Evolutionary conservation across 2,113 vertebrate species (phyloP).

Genomic region (Gallinago undulata): DNA sequence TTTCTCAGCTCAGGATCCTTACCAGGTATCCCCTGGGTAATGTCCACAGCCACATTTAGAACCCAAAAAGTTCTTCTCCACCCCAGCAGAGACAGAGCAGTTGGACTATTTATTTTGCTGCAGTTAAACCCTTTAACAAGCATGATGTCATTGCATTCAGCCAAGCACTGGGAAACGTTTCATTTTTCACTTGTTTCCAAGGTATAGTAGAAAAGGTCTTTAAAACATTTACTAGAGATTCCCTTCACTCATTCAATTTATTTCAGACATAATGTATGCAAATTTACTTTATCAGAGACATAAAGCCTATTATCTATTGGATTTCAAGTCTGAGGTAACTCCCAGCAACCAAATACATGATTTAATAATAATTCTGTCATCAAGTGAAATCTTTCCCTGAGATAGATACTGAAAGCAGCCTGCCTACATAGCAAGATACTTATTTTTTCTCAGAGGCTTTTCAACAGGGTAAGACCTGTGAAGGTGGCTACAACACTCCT

Average conservation of each 20-base stretch:
- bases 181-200: background rate
- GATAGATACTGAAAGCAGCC: conserved; percentile 31
- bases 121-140: background rate
- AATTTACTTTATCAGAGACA: conserved; percentile 11
- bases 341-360: conserved; percentile 43
- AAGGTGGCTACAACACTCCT: background rate
- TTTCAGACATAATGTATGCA: conserved; percentile 14
- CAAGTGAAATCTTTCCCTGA: conserved; percentile 13
- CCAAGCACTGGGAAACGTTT: background rate
- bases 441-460: conserved; percentile 7
- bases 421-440: conserved; percentile 25
- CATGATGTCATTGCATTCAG: background rate
- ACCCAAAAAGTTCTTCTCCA: background rate
- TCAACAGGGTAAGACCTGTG: background rate
- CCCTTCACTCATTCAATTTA: background rate
- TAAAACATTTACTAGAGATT: background rate
- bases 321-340: conserved; percentile 48
- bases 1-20: background rate
- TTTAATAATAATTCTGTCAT: conserved; percentile 63
- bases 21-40: background rate
- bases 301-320: conserved; percentile 14
- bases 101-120: background rate
- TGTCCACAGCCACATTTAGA: background rate
- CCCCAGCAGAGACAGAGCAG: background rate
- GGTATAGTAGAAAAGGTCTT: background rate